Percentiles rank a stretch among this genome's conserved stretches.
Conservation (phyloP, 1,140 invertebrate species). For the Diploscapter pachys region DNA sequence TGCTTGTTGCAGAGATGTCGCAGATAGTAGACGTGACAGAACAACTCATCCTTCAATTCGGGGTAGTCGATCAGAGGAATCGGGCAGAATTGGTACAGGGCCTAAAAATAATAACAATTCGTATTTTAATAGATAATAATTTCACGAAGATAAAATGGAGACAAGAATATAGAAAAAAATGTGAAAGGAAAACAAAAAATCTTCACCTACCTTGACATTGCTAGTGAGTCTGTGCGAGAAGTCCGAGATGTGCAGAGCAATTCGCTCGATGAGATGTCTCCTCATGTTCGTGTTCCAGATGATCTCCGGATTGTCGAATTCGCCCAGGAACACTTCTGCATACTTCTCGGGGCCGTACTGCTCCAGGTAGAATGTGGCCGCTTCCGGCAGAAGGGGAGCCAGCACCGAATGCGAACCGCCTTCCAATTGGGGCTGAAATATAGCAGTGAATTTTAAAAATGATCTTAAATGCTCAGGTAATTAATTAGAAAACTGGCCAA, state of each 20-base stretch:
- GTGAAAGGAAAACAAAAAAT: too few relatives aligned
- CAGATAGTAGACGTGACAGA: constrained; percentile 98
- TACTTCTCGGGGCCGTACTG: constrained; percentile 97
- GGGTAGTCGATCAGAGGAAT: constrained; percentile 92
- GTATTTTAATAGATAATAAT: too few relatives aligned
- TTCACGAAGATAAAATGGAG: too few relatives aligned
- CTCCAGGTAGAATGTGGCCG: constrained; percentile 97
- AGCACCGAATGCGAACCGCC: constrained; percentile 66
- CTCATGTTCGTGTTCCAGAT: constrained; percentile 71
- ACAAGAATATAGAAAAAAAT: too few relatives aligned
- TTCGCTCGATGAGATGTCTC: constrained; percentile 89
- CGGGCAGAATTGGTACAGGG: constrained; percentile 91
- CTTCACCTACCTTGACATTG: constrained; percentile 26
- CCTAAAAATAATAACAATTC: constrained; percentile 67
- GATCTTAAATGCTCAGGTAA: too few relatives aligned
- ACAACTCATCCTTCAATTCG: constrained; percentile 89
- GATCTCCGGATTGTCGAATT: constrained; percentile 98
- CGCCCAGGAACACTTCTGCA: constrained; percentile 95
- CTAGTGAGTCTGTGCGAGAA: constrained; percentile 70
- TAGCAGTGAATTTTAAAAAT: too few relatives aligned
- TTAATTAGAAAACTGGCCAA: too few relatives aligned
- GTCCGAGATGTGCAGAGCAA: constrained; percentile 91
- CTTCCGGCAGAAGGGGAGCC: constrained; percentile 89
- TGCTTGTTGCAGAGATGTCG: constrained; percentile 86
- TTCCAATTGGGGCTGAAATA: too few relatives aligned